phyloP scores from a whole-genome alignment of 2,797 vertebrate species.

The Coluber constrictor region DNA sequence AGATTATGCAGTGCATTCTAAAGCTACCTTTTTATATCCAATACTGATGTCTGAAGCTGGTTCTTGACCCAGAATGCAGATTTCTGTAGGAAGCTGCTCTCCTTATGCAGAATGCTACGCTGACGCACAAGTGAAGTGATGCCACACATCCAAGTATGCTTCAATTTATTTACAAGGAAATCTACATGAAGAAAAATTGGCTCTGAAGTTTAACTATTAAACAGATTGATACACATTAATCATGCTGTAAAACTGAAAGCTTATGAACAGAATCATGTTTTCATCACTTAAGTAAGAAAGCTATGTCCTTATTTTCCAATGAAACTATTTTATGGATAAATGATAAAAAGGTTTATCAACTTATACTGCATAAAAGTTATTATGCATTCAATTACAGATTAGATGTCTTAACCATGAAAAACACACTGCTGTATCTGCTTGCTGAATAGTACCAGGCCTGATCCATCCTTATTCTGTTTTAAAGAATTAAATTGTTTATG shows the following conservation, averaged over 20 bases:
- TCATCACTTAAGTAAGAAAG: background rate
- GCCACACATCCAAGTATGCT: conserved; percentile 83
- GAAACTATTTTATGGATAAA: background rate
- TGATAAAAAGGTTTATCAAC: background rate
- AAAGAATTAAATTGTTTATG: background rate
- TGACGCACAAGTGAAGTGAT: conserved; percentile 81
- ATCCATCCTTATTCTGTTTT: background rate
- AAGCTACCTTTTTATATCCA: conserved; percentile 83
- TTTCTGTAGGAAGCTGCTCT: conserved; percentile 80
- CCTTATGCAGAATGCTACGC: conserved; percentile 66
- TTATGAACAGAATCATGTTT: background rate
- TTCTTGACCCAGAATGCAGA: conserved; percentile 86
- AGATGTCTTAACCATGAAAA: background rate
- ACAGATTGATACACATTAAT: background rate
- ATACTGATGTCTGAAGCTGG: conserved; percentile 76
- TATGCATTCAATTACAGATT: background rate
- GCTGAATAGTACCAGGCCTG: background rate
- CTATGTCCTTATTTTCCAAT: background rate
- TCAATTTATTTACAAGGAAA: conserved; percentile 82
- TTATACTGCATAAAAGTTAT: background rate
- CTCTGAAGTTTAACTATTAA: background rate
- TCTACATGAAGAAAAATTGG: conserved; percentile 68
- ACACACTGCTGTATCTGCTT: background rate
- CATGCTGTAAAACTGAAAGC: background rate
- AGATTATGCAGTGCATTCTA: background rate